Conservation (phyloP, 2,797 vertebrate species). For the Sternotherus odoratus region DNA sequence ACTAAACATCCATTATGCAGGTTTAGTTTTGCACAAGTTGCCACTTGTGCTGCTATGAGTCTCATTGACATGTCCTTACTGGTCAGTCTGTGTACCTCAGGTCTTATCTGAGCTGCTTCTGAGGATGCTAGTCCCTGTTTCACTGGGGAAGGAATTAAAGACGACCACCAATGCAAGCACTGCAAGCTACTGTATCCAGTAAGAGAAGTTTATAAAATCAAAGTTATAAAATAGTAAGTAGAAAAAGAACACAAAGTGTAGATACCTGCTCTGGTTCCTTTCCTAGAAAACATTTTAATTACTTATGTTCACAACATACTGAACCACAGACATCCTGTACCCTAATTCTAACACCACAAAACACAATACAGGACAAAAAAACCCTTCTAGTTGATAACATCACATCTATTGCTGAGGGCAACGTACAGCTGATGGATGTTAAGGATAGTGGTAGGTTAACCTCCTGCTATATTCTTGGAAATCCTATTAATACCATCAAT, state of each 20-base stretch:
- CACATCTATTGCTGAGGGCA: not conserved
- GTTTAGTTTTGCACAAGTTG: not conserved
- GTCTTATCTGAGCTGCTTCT: not conserved
- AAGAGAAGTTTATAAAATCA: not conserved
- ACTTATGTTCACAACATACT: not conserved
- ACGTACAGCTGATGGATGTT: conserved; percentile 25
- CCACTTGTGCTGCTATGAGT: not conserved
- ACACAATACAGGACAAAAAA: conserved; percentile 20
- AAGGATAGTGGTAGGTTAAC: conserved; percentile 65
- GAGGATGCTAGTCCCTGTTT: not conserved
- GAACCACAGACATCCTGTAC: not conserved
- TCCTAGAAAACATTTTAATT: not conserved
- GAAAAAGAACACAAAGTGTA: accelerated
- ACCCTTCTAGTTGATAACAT: conserved; percentile 38
- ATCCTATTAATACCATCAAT: conserved; percentile 55
- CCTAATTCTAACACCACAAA: not conserved
- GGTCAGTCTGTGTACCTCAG: not conserved
- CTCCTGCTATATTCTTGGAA: conserved; percentile 58
- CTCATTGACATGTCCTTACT: not conserved
- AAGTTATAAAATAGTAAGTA: not conserved
- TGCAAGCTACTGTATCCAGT: not conserved
- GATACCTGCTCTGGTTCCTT: not conserved
- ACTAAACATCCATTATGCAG: not conserved
- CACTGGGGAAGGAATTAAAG: not conserved
- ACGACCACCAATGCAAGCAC: not conserved